These are phyloP conservation scores for Hippocampus barbouri DNA, from an alignment of 2,113 vertebrate genomes.

Conservation along the genomic window DNA sequence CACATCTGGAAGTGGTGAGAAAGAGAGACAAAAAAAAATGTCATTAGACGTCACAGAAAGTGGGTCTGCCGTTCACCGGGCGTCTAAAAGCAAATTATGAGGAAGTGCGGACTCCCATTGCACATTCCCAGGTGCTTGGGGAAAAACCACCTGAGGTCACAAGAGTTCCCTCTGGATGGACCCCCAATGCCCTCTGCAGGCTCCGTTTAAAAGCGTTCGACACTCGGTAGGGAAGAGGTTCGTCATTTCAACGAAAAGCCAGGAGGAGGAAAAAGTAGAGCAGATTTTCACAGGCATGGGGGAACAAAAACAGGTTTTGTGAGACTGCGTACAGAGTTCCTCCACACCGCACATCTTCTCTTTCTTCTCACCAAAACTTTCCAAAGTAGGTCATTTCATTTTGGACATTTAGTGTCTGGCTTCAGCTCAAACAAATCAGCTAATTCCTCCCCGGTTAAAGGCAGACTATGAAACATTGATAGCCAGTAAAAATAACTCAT, in stretches of 20 bases:
- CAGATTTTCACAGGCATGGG: background rate
- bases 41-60: slow-evolving; percentile 54
- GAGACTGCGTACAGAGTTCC: background rate
- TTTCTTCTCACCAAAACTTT: slow-evolving; percentile 7
- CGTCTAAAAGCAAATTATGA: slow-evolving; percentile 50
- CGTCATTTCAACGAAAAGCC: slow-evolving; percentile 35
- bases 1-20: slow-evolving; percentile 57
- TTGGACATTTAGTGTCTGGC: slow-evolving; percentile 33
- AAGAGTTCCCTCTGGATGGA: slow-evolving; percentile 24
- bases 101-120: slow-evolving; percentile 5
- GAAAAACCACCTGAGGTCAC: slow-evolving; percentile 57
- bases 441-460: slow-evolving; percentile 36
- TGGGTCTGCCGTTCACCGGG: slow-evolving; percentile 31
- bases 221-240: slow-evolving; percentile 21
- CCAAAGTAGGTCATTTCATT: slow-evolving; percentile 46
- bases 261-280: slow-evolving; percentile 12
- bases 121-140: slow-evolving; percentile 48
- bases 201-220: slow-evolving; percentile 63
- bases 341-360: background rate
- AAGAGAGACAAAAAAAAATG: slow-evolving; percentile 53
- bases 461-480: slow-evolving; percentile 53
- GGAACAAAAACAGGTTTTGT: background rate
- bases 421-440: slow-evolving; percentile 38
- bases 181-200: slow-evolving; percentile 44
- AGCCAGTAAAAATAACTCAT: slow-evolving; percentile 40